These are phyloP conservation scores for Drosophila lini DNA, from an alignment of 1,140 invertebrate genomes.

Conservation along the genomic window DNA sequence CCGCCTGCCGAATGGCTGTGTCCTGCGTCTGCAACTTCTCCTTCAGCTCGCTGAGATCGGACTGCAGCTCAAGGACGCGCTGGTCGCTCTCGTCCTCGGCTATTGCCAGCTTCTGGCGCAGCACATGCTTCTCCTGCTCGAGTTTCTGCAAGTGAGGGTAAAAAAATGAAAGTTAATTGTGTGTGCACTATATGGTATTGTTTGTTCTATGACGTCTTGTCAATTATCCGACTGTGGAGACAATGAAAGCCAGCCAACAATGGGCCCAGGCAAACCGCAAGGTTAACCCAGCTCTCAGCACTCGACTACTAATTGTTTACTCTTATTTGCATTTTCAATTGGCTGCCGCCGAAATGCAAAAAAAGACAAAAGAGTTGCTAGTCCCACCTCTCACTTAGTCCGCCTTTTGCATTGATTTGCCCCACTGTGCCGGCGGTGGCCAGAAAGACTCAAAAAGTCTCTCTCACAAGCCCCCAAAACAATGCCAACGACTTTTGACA, in stretches of 20 bases:
- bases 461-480: slow-evolving; percentile 48
- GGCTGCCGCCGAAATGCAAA: slow-evolving; percentile 23
- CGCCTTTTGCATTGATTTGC: slow-evolving; percentile 37
- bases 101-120: slow-evolving; percentile 92
- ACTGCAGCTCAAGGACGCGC: slow-evolving; percentile 93
- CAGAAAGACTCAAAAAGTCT: slow-evolving; percentile 15
- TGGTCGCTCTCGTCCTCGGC: slow-evolving; percentile 95
- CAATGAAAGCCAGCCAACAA: slow-evolving; percentile 74
- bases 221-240: slow-evolving; percentile 44
- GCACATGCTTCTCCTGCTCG: slow-evolving; percentile 96
- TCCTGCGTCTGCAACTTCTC: slow-evolving; percentile 87
- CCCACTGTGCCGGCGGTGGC: slow-evolving; percentile 45
- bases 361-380: slow-evolving; percentile 25
- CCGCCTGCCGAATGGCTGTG: slow-evolving; percentile 87
- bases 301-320: slow-evolving; percentile 39
- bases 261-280: slow-evolving; percentile 64
- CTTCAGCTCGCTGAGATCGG: slow-evolving; percentile 92
- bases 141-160: slow-evolving; percentile 88
- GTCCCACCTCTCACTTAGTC: slow-evolving; percentile 35
- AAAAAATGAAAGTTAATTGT: slow-evolving; percentile 72
- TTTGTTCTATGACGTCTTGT: slow-evolving; percentile 69
- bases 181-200: slow-evolving; percentile 28
- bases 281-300: slow-evolving; percentile 59
- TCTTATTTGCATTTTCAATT: slow-evolving; percentile 67
- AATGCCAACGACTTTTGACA: slow-evolving; percentile 74